phyloP scores from a whole-genome alignment of 2,888 invertebrate species.

The Troides helena region DNA sequence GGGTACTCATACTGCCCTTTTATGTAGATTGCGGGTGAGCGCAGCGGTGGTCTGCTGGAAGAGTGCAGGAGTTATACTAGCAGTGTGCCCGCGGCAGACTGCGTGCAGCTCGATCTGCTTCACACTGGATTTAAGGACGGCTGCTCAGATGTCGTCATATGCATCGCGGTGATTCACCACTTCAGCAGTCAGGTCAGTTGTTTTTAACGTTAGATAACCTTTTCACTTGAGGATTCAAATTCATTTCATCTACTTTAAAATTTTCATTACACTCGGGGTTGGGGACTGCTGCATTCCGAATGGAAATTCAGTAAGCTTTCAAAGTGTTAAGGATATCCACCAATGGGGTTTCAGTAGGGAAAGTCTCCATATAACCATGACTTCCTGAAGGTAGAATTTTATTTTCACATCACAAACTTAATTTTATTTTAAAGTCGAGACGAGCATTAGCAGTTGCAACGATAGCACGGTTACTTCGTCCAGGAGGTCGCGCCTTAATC shows the following conservation, averaged over 20 bases:
- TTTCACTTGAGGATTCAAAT: too few relatives aligned
- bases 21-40: conserved; percentile 84
- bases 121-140: conserved; percentile 84
- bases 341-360: too few relatives aligned
- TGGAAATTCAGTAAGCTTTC: too few relatives aligned
- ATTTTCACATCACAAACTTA: conserved; percentile 1
- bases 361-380: not conserved
- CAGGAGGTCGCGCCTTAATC: conserved; percentile 88
- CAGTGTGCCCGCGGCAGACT: conserved; percentile 70
- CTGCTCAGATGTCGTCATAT: conserved; percentile 90
- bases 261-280: too few relatives aligned
- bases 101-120: conserved; percentile 89
- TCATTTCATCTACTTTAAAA: too few relatives aligned
- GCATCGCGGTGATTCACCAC: conserved; percentile 98
- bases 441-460: conserved; percentile 87
- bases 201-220: too few relatives aligned
- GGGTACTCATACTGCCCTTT: not conserved
- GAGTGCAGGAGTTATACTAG: conserved; percentile 48
- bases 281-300: too few relatives aligned
- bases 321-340: too few relatives aligned
- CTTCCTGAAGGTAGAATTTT: too few relatives aligned
- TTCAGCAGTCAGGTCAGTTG: conserved; percentile 85
- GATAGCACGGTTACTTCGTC: conserved; percentile 86
- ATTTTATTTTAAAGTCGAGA: conserved; percentile 78
- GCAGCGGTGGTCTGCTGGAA: conserved; percentile 66